Base-by-base conservation (phyloP, 1,140 invertebrate species). In the Lanistes nyassanus region DNA sequence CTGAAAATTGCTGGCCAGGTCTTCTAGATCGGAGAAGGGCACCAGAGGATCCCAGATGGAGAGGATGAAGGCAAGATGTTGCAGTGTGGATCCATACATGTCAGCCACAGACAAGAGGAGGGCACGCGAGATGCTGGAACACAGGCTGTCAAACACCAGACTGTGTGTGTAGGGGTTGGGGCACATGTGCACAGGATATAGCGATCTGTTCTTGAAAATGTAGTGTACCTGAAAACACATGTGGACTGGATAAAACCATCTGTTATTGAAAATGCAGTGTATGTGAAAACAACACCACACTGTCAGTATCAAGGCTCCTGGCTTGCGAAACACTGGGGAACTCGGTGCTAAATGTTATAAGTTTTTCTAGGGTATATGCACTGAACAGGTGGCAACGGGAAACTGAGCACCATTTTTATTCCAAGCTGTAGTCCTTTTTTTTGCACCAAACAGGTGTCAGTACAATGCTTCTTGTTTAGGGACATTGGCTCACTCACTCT, bases 101-200 rank as follows among this genome's bases (percentile, higher is more conserved):
- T 72, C 55, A 26, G 70, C 70, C 3, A 72, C 29, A 55, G 55
- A 42, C 34, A 55, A 55, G 55, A 72, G n/a, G 55, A 72, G 29
- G 3, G 70, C 70, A 16, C 70, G 53, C 2, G 70, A 72, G 37
- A 72, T 56, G 29, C 70, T 62, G 70, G 70, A 72, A 29, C 70
- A 72, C 53, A 72, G 70, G 36, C 70, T 42, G 34, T 72, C 70
- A 37, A 72, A 55, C 55, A 72, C 70, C 70, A 72, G 31, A 34
- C 55, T 56, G 34, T 39, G 55, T 29, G 56, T 19, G n/a, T n/a
- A 72, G 34, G 70, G 70, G 34, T 72, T 72, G 29, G 56, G 70
- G 56, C 70, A 72, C 51, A 72, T 72, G 56, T 72, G 70, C 34
- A 58, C 70, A 5, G 70, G 70, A 72, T n/a, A 62, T 11, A 72